Evolutionary conservation across 2,113 vertebrate genomes (phyloP), one percentile per base, ranked within the genome.

Genomic region (Pseudopodoces humilis): DNA sequence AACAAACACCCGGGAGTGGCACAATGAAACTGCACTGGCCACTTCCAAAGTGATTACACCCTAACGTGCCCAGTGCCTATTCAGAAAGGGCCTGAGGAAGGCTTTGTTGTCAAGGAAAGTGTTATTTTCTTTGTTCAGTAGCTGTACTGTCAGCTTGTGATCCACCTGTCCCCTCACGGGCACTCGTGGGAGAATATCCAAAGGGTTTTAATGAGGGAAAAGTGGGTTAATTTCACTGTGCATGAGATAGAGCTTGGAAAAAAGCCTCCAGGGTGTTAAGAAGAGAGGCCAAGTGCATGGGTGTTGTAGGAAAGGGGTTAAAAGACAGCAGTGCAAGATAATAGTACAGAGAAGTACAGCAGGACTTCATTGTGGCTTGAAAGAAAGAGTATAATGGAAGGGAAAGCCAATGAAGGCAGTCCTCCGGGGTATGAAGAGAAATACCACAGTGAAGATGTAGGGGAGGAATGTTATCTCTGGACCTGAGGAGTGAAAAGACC

Each of bases 1-100:
- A 88, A 47, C 68, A 88, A 92, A 81, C 79, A 88, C 30, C 37
- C 22, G 35, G 92, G 94, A 93, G 90, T 55, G 86, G 72, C 76
- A 28, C 23, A 4, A 30, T 53, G 69, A 67, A 88, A 81, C 83
- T 16, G 0, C 5, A 1, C 24, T 74, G 90, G 44, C n/a, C 35
- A 6, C 46, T 79, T 94, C 46, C 28, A 22, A 11, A 90, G 14
- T 35, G 25, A 74, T 88, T 53, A 39, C 43, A 68, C 30, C 24
- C 27, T 55, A 5, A 10, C 16, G 43, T n/a, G 50, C 62, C 53
- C 20, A 13, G 35, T 68, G n/a, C 28, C 62, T 65, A 14, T 64
- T 72, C 62, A 58, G 41, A 71, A 71, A 37, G 62, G 9, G 9
- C 13, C 19, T 3, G 3, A 9, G 59, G 63, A 60, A 37, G 28